Evolutionary conservation across 2,888 invertebrate genomes (phyloP).

Genomic region (Drosophila pseudotalamancana): DNA sequence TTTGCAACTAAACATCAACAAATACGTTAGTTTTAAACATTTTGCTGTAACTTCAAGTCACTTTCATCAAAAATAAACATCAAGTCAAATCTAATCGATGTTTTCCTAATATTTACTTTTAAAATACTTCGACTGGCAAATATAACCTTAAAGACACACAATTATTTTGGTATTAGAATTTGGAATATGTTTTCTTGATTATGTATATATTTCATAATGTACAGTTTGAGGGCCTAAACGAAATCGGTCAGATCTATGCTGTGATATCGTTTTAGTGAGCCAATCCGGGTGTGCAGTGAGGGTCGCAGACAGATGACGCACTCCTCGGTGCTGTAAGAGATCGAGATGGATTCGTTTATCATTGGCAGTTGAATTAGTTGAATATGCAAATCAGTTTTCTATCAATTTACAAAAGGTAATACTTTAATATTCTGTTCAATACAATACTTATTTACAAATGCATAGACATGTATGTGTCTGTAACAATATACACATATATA

Average conservation of each 20-base stretch:
- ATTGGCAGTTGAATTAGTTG: neutral
- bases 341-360: constrained; percentile 7
- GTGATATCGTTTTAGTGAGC: constrained; percentile 63
- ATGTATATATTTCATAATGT: neutral
- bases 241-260: constrained; percentile 75
- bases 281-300: constrained; percentile 66
- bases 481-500: constrained; percentile 2
- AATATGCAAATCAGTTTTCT: neutral
- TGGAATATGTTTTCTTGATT: neutral
- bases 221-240: constrained; percentile 49
- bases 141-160: neutral
- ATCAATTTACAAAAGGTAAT: constrained; percentile 48
- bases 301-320: constrained; percentile 81
- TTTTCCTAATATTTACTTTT: neutral
- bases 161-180: too few relatives aligned
- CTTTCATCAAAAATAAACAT: constrained; percentile 57
- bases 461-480: constrained; percentile 9
- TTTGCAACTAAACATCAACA: constrained; percentile 35
- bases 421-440: constrained; percentile 53
- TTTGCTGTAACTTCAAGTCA: constrained; percentile 68
- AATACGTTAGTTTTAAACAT: constrained; percentile 51
- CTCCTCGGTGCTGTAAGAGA: constrained; percentile 81
- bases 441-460: constrained; percentile 39
- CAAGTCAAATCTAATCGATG: constrained; percentile 40
- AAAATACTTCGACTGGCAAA: neutral